These are phyloP conservation scores for Drosophila pandora DNA, from an alignment of 1,140 invertebrate species.

Conservation along the genomic window DNA sequence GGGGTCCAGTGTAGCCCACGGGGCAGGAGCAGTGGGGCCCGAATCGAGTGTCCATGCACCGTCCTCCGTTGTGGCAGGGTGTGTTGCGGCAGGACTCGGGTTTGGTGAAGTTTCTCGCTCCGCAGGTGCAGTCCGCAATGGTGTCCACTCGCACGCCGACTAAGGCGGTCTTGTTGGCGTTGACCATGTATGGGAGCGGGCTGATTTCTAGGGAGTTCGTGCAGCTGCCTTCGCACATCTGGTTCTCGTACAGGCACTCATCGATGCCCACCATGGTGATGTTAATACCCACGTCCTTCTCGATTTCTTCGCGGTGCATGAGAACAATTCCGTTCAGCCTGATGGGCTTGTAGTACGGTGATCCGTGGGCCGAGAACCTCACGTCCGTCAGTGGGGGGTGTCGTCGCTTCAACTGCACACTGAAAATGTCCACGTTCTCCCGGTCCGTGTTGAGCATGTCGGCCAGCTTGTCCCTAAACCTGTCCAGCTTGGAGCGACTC, in stretches of 20 bases:
- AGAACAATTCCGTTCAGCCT: constrained; percentile 96
- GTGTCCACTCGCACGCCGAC: constrained; percentile 96
- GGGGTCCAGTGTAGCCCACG: constrained; percentile 94
- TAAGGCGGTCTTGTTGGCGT: constrained; percentile 97
- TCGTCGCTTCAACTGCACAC: constrained; percentile 93
- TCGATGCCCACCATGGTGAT: constrained; percentile 99
- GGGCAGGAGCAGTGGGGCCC: constrained; percentile 95
- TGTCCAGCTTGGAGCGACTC: constrained; percentile 93
- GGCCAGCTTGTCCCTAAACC: constrained; percentile 93
- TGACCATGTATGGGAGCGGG: constrained; percentile 96
- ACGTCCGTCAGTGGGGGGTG: constrained; percentile 96
- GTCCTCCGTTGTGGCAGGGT: constrained; percentile 97
- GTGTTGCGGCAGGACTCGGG: constrained; percentile 94
- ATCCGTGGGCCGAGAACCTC: constrained; percentile 96
- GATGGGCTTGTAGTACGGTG: constrained; percentile 97
- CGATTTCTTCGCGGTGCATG: constrained; percentile 97
- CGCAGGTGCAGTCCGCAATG: constrained; percentile 95
- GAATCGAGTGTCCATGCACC: constrained; percentile 94
- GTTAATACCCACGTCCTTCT: constrained; percentile 95
- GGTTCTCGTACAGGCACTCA: constrained; percentile 97
- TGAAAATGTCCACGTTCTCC: constrained; percentile 98
- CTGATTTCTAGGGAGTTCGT: constrained; percentile 96
- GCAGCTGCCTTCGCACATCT: constrained; percentile 97
- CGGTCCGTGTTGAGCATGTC: constrained; percentile 92
- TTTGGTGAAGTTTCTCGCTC: constrained; percentile 94